phyloP scores from a whole-genome alignment of 35 echinoderm and acorn worm genomes.

The Amphiura filiformis region DNA sequence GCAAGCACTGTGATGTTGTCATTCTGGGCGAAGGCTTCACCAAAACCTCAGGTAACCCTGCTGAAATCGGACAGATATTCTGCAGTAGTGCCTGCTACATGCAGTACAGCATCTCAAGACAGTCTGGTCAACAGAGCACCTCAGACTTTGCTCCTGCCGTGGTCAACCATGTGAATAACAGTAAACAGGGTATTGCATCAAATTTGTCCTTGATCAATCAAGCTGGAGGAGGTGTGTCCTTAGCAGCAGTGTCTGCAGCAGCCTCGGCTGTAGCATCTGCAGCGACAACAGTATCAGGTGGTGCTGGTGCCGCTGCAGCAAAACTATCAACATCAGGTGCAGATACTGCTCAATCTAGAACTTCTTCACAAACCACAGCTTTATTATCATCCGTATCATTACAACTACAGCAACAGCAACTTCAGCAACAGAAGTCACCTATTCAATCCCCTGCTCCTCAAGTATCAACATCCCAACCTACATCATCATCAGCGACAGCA shows the following conservation, averaged over 20 bases:
- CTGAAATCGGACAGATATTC: slow-evolving; percentile 70
- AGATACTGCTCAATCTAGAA: background rate
- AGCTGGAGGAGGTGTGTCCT: background rate
- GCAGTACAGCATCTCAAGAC: slow-evolving; percentile 83
- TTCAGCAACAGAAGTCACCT: background rate
- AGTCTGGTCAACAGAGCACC: slow-evolving; percentile 36
- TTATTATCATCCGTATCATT: background rate
- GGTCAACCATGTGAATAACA: slow-evolving; percentile 62
- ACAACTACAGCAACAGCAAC: background rate
- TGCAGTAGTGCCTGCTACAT: slow-evolving; percentile 96
- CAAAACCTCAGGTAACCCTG: slow-evolving; percentile 48
- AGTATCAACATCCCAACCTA: background rate
- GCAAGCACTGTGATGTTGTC: slow-evolving; percentile 95
- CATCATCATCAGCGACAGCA: background rate
- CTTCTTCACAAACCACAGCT: background rate
- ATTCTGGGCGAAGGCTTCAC: slow-evolving; percentile 79
- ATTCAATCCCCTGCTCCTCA: background rate
- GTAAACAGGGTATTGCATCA: background rate
- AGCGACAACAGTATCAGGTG: background rate
- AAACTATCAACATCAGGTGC: background rate
- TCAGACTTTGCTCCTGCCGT: slow-evolving; percentile 38
- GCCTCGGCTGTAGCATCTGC: background rate
- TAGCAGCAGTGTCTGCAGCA: background rate
- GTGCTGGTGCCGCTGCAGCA: background rate
- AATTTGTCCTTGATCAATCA: background rate